Percentiles rank a stretch among this genome's conserved stretches.
Conservation (phyloP, 2,797 vertebrate species). For the Mustela erminea region DNA sequence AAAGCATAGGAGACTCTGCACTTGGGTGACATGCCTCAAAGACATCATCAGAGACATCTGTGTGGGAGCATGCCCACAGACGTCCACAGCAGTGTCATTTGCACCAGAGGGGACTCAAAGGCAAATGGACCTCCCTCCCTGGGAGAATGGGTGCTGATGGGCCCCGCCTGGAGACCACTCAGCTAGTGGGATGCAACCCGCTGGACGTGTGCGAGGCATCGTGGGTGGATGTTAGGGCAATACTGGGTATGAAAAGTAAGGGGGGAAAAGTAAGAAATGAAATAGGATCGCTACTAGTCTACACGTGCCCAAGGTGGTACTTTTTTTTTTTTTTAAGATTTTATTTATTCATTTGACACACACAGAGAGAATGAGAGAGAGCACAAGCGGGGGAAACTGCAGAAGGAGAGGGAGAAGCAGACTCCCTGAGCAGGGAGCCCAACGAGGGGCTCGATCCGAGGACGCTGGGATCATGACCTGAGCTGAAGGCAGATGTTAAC, state of each 20-base stretch:
- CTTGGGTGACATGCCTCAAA: neutral
- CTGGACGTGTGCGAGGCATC: neutral
- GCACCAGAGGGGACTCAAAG: neutral
- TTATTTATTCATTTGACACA: neutral
- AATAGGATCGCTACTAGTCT: neutral
- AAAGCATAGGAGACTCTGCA: neutral
- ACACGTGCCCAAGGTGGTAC: neutral
- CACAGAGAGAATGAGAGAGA: neutral
- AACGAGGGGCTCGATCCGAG: neutral
- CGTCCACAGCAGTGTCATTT: neutral
- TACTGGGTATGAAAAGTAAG: neutral
- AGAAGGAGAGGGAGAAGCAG: neutral
- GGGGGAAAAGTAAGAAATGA: neutral
- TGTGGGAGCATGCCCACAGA: fast-evolving
- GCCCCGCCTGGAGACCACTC: neutral
- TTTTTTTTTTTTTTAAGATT: neutral
- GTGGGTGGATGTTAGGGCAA: neutral
- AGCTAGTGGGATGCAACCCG: neutral
- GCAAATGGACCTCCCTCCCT: neutral
- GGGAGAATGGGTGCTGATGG: neutral
- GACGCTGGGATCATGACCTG: neutral
- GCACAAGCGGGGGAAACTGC: no score
- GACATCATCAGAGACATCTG: neutral
- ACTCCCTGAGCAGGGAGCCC: neutral
- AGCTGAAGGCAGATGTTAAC: neutral